Conservation (phyloP, 1,140 invertebrate species). For the Conus betulinus region DNA sequence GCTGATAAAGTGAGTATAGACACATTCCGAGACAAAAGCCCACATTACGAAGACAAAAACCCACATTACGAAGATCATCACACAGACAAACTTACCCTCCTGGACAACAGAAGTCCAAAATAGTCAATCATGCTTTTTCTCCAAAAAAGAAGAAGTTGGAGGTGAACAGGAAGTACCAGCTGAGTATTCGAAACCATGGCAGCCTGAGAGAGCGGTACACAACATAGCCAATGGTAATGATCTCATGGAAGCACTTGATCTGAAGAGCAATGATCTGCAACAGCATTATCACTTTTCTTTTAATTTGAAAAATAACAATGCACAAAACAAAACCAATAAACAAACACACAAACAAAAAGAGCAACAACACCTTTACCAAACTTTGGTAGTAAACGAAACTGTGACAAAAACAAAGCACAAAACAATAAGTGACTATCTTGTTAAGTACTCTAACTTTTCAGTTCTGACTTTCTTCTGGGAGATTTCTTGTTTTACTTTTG, state of each 20-base stretch:
- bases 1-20: too few relatives aligned
- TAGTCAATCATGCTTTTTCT: constrained; percentile 98
- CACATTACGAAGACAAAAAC: too few relatives aligned
- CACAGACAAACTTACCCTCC: constrained; percentile 82
- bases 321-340: too few relatives aligned
- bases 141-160: constrained; percentile 99
- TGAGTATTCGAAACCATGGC: constrained; percentile 99
- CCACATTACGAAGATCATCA: too few relatives aligned
- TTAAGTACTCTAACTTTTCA: too few relatives aligned
- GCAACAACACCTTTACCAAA: not conserved
- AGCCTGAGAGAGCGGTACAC: constrained; percentile 98
- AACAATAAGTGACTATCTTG: too few relatives aligned
- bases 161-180: constrained; percentile 99
- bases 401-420: too few relatives aligned
- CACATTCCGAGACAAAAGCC: too few relatives aligned
- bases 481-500: too few relatives aligned
- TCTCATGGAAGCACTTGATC: constrained; percentile 99
- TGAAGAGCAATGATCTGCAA: constrained; percentile 94
- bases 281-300: not conserved
- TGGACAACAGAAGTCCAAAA: constrained; percentile 94
- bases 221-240: constrained; percentile 99
- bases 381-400: too few relatives aligned
- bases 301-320: not conserved
- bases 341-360: too few relatives aligned
- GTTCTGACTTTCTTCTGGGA: too few relatives aligned